Conservation (phyloP, 2,888 invertebrate genomes). For the Tridacna gigas region DNA sequence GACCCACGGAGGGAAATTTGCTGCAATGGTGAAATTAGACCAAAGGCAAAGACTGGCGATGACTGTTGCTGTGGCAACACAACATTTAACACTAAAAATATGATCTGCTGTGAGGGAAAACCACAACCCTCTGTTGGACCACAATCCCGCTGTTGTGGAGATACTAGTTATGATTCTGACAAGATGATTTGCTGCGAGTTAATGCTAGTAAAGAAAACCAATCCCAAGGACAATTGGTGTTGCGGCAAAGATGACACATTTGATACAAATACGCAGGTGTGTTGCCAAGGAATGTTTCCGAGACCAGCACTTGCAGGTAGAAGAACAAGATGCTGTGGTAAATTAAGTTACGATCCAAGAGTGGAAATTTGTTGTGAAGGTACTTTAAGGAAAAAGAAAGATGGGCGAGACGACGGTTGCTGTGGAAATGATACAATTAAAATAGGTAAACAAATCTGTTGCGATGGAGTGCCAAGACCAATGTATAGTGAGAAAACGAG, state of each 20-base stretch:
- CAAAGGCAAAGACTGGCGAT: conserved; percentile 36
- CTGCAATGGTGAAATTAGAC: conserved; percentile 47
- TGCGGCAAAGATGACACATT: conserved; percentile 51
- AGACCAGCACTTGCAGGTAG: conserved; percentile 41
- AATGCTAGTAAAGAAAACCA: conserved; percentile 32
- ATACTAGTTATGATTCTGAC: conserved; percentile 36
- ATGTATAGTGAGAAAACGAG: conserved; percentile 44
- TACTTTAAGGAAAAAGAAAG: conserved; percentile 35
- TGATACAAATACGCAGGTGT: conserved; percentile 46
- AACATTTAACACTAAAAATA: conserved; percentile 35
- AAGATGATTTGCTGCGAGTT: conserved; percentile 49
- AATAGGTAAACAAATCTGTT: conserved; percentile 45
- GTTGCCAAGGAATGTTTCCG: conserved; percentile 56
- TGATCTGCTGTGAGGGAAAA: conserved; percentile 51
- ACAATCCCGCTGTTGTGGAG: conserved; percentile 49
- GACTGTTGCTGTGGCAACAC: conserved; percentile 58
- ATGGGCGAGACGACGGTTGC: conserved; percentile 42
- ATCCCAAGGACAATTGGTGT: conserved; percentile 55
- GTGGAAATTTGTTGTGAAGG: conserved; percentile 47
- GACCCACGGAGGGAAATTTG: conserved; percentile 49
- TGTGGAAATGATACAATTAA: conserved; percentile 56
- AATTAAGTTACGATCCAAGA: conserved; percentile 41
- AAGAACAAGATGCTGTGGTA: conserved; percentile 55
- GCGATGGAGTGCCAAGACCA: conserved; percentile 37
- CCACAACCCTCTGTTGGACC: conserved; percentile 50